Evolutionary conservation across 1,140 invertebrate species (phyloP).

Genomic region (Neodiprion pinetum): DNA sequence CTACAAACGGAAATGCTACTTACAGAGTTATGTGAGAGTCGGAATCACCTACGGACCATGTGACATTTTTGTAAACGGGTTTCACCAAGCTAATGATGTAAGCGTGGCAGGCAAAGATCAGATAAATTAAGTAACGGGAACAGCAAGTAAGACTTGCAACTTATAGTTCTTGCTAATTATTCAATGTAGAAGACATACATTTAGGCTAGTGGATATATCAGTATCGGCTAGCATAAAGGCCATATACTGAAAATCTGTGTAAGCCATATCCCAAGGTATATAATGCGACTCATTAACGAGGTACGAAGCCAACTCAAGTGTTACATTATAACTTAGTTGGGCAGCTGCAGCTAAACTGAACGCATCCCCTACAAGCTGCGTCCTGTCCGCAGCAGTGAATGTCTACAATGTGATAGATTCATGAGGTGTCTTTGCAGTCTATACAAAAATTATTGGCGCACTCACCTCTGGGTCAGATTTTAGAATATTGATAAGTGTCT

Average conservation of each 20-base stretch:
- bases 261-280: constrained; percentile 76
- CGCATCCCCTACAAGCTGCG: constrained; percentile 85
- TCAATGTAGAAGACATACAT: constrained; percentile 54
- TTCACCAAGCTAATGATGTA: constrained; percentile 64
- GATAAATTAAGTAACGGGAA: too few species aligned
- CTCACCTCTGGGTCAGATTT: constrained; percentile 61
- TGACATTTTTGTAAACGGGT: constrained; percentile 61
- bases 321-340: constrained; percentile 68
- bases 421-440: neutral
- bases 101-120: constrained; percentile 36
- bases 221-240: constrained; percentile 68
- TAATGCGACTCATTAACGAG: constrained; percentile 71
- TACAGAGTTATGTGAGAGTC: constrained; percentile 68
- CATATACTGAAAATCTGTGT: constrained; percentile 63
- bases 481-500: constrained; percentile 66
- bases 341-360: constrained; percentile 80
- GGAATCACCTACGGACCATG: constrained; percentile 64
- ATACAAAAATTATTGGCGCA: neutral
- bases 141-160: neutral
- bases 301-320: constrained; percentile 74
- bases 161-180: constrained; percentile 4
- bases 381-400: constrained; percentile 78
- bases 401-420: constrained; percentile 44
- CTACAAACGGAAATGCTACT: constrained; percentile 32
- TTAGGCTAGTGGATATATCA: constrained; percentile 64